Conservation (phyloP, 2,888 invertebrate species). For the Amblyteles armatorius region DNA sequence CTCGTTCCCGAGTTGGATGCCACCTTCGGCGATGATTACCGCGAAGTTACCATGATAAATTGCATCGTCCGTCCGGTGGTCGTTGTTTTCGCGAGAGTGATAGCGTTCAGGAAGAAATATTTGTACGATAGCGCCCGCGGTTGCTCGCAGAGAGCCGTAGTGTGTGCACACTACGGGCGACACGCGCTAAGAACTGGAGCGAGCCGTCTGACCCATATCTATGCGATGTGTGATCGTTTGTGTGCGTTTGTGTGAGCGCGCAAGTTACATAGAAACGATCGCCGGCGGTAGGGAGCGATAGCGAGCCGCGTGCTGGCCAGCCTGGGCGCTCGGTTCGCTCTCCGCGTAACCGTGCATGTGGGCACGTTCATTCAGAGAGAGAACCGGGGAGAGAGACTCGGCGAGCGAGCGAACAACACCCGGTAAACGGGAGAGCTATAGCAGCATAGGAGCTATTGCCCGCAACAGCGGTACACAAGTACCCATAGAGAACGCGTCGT, state of each 20-base stretch:
- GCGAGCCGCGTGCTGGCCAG: conserved; percentile 37
- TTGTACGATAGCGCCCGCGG: conserved; percentile 14
- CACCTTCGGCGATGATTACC: conserved; percentile 2
- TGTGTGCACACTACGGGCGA: conserved; percentile 25
- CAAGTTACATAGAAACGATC: conserved; percentile 7
- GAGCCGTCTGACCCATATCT: conserved; percentile 78
- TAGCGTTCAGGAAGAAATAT: conserved; percentile 58
- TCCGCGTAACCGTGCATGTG: conserved; percentile 59
- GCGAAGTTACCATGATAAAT: conserved; percentile 13
- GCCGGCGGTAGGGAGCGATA: conserved; percentile 41
- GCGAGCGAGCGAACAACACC: conserved; percentile 19
- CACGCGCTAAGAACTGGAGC: conserved; percentile 72
- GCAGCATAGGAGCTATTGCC: conserved; percentile 25
- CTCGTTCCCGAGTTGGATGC: neutral
- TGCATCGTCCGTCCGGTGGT: conserved; percentile 43
- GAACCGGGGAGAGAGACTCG: conserved; percentile 49
- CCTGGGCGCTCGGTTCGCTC: conserved; percentile 34
- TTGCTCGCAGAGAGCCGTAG: neutral
- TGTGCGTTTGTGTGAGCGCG: conserved; percentile 21
- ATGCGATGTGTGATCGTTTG: conserved; percentile 25
- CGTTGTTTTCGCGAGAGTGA: conserved; percentile 52
- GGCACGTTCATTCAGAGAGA: conserved; percentile 61
- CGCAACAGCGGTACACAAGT: conserved; percentile 17
- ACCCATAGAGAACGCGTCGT: conserved; percentile 41
- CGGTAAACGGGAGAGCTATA: conserved; percentile 36